Conservation (phyloP, 2,113 vertebrate genomes). For the Cebus imitator region DNA sequence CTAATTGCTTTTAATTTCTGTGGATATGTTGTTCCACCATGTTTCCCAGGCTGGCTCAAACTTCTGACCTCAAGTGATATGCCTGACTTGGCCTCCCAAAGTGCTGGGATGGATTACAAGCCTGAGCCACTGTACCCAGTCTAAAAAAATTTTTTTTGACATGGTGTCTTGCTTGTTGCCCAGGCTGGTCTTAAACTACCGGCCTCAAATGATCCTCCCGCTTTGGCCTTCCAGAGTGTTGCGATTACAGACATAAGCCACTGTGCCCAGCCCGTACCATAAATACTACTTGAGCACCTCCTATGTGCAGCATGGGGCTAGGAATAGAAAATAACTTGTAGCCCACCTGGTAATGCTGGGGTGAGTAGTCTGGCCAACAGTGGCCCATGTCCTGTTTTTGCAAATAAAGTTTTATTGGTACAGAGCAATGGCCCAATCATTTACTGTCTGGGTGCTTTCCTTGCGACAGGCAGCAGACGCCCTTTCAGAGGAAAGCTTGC, state of each 20-base stretch:
- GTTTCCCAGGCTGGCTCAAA: too few relatives aligned
- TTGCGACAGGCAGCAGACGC: neutral
- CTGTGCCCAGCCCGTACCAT: neutral
- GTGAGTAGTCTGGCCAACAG: neutral
- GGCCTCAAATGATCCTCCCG: neutral
- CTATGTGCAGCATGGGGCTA: accelerated
- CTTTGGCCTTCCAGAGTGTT: neutral
- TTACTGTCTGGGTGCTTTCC: neutral
- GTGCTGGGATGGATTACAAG: too few relatives aligned
- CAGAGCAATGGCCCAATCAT: accelerated
- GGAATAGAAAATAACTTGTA: neutral
- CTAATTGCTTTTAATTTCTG: too few relatives aligned
- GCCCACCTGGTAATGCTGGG: neutral
- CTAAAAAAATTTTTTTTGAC: neutral
- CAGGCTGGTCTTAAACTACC: neutral
- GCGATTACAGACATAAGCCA: neutral
- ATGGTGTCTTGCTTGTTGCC: neutral
- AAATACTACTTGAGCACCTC: neutral
- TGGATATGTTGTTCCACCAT: too few relatives aligned
- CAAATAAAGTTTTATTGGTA: conserved; percentile 54
- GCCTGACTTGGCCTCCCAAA: too few relatives aligned
- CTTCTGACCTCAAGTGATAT: too few relatives aligned
- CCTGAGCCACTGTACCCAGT: too few relatives aligned
- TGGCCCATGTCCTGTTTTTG: neutral
- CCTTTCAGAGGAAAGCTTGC: neutral